These are phyloP conservation scores for Pimephales promelas DNA, from an alignment of 2,113 vertebrate genomes.

Conservation along the genomic window DNA sequence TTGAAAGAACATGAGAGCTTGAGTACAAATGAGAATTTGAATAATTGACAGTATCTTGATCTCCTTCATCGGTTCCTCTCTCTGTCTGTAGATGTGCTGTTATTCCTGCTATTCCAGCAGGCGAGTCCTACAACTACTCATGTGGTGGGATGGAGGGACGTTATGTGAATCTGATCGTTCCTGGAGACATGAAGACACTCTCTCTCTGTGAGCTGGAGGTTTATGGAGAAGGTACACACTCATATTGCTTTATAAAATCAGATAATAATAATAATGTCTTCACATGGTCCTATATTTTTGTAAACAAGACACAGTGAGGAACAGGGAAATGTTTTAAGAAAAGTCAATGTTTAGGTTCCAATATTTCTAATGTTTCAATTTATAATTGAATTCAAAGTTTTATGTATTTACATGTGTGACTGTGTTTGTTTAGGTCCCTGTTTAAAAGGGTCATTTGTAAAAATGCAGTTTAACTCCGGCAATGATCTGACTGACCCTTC, in stretches of 20 bases:
- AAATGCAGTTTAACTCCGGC: neutral
- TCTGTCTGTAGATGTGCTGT: constrained; percentile 39
- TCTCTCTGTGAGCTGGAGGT: constrained; percentile 51
- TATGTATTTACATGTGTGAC: neutral
- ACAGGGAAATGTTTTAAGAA: too few relatives aligned
- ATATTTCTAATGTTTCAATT: neutral
- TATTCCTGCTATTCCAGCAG: neutral
- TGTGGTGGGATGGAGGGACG: neutral
- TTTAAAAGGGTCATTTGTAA: neutral
- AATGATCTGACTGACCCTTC: neutral
- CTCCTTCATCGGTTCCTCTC: too few relatives aligned
- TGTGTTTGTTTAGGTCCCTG: neutral
- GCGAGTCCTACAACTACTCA: neutral
- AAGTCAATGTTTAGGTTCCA: neutral
- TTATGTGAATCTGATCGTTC: neutral
- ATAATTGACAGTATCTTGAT: too few relatives aligned
- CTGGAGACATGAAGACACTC: neutral
- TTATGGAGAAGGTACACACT: neutral
- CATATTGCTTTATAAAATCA: too few relatives aligned
- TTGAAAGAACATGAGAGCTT: neutral
- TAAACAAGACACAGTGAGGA: neutral
- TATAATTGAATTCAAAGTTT: neutral
- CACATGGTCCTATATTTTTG: neutral
- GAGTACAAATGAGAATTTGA: too few relatives aligned
- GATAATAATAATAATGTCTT: too few relatives aligned